Percentiles rank a stretch among this genome's conserved stretches.
Conservation (phyloP, 2,113 vertebrate species). For the Amblyopsis rosae region DNA sequence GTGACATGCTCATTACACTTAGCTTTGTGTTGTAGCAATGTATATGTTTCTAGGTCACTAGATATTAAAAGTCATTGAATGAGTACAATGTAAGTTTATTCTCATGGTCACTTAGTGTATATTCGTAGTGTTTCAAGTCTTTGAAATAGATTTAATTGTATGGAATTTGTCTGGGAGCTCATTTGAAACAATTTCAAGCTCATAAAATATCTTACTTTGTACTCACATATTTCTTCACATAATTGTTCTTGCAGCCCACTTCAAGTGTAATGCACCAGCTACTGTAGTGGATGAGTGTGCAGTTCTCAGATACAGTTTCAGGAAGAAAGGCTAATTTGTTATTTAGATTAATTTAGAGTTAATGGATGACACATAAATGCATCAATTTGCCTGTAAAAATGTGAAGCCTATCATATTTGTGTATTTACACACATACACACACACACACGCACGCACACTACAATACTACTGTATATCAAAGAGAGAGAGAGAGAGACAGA, state of each 20-base stretch:
- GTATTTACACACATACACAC: no score
- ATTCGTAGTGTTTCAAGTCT: conserved; percentile 33
- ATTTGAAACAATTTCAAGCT: conserved; percentile 41
- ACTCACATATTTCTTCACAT: conserved; percentile 35
- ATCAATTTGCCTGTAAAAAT: no score
- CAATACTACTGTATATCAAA: no score
- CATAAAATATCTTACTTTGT: conserved; percentile 56
- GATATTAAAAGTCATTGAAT: conserved; percentile 24
- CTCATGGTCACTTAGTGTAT: conserved; percentile 18
- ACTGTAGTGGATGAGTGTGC: neutral
- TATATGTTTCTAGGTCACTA: conserved; percentile 15
- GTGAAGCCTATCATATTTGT: no score
- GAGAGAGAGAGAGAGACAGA: no score
- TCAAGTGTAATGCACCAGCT: neutral
- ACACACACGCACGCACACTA: no score
- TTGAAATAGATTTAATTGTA: conserved; percentile 56
- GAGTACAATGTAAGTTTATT: conserved; percentile 24
- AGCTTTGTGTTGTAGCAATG: conserved; percentile 31
- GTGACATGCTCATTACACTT: conserved; percentile 14
- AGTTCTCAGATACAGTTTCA: neutral
- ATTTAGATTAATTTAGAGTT: neutral
- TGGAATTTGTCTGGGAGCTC: conserved; percentile 50
- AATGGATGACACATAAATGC: neutral
- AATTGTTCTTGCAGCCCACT: conserved; percentile 1
- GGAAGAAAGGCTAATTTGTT: neutral